phyloP scores from a whole-genome alignment of 2,797 vertebrate genomes.

The Pteronotus mesoamericanus region DNA sequence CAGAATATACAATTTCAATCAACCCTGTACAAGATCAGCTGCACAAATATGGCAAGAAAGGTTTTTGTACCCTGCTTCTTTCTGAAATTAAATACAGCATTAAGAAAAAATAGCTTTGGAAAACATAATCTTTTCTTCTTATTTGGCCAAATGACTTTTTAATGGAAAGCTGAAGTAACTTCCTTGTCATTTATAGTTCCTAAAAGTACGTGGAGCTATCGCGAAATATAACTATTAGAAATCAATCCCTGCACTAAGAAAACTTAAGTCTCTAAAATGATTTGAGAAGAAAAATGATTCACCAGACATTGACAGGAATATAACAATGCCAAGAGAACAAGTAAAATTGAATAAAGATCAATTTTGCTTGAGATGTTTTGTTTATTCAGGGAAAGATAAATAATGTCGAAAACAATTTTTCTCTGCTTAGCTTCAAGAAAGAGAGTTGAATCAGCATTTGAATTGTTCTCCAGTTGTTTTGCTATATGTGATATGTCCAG shows the following conservation, averaged over 20 bases:
- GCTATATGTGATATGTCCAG: background rate
- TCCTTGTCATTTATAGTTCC: constrained; percentile 69
- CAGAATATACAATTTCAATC: background rate
- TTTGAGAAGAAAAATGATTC: constrained; percentile 74
- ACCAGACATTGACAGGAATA: constrained; percentile 72
- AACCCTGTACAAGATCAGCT: background rate
- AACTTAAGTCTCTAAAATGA: constrained; percentile 68
- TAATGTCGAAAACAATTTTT: constrained; percentile 57
- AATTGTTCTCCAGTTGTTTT: constrained; percentile 32
- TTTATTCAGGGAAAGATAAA: constrained; percentile 36
- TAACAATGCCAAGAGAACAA: constrained; percentile 74
- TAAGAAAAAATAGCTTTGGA: constrained; percentile 18
- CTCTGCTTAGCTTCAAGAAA: constrained; percentile 54
- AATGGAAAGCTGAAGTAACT: constrained; percentile 73
- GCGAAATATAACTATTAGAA: constrained; percentile 73
- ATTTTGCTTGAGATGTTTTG: constrained; percentile 65
- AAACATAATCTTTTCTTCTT: background rate
- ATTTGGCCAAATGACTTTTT: constrained; percentile 74
- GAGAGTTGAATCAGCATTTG: background rate
- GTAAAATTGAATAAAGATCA: constrained; percentile 76
- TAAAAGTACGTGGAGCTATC: constrained; percentile 65
- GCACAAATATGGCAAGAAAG: background rate
- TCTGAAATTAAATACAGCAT: background rate
- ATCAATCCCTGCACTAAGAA: constrained; percentile 70
- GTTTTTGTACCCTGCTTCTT: background rate